Conservation (phyloP, 2,888 invertebrate genomes). For the Ichneumoninae sp. region DNA sequence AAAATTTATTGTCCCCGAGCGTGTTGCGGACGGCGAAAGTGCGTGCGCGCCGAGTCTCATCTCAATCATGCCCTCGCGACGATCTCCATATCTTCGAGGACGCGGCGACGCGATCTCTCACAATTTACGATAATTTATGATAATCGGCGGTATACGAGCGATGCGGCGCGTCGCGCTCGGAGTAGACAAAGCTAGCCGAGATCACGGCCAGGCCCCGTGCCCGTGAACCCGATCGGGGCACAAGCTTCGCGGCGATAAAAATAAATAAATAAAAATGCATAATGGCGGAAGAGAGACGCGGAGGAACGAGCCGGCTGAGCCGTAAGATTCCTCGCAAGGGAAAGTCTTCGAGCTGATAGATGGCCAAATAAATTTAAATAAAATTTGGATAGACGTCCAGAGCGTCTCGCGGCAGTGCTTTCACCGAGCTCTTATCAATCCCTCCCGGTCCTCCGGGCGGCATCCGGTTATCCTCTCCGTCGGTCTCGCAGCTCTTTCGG, state of each 20-base stretch:
- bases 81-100: constrained; percentile 48
- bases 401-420: constrained; percentile 41
- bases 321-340: not conserved
- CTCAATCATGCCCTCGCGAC: constrained; percentile 44
- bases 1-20: constrained; percentile 47
- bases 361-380: not conserved
- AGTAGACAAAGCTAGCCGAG: constrained; percentile 38
- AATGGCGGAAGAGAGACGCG: not conserved
- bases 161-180: constrained; percentile 22
- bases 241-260: not conserved
- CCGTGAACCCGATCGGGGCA: constrained; percentile 22
- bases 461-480: constrained; percentile 21
- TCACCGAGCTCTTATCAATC: constrained; percentile 45
- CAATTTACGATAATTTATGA: constrained; percentile 61
- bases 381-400: not conserved
- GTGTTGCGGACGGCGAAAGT: constrained; percentile 1
- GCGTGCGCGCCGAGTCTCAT: constrained; percentile 18
- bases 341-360: constrained; percentile 23
- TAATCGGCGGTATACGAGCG: constrained; percentile 47
- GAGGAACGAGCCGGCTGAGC: not conserved
- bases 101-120: constrained; percentile 36
- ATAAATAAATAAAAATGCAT: not conserved
- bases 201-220: not conserved
- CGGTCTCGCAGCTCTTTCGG: constrained; percentile 34
- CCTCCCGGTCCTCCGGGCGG: constrained; percentile 20